These are phyloP conservation scores for Strix uralensis DNA, from an alignment of 2,113 vertebrate genomes.

Conservation along the genomic window DNA sequence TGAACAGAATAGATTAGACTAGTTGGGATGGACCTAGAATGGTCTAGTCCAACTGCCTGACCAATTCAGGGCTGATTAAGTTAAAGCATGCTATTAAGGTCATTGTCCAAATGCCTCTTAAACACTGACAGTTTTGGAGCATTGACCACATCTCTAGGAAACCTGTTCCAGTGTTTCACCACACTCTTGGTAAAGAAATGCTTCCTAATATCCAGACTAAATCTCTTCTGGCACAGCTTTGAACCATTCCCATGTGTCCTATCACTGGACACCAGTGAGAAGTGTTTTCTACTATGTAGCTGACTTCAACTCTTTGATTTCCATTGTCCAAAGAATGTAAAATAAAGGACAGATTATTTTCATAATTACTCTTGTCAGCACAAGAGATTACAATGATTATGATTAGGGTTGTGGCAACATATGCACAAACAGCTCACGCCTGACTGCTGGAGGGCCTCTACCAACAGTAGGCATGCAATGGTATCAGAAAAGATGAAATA, in stretches of 20 bases:
- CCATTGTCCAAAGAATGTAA: neutral
- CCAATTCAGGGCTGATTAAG: neutral
- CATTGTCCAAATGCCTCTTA: neutral
- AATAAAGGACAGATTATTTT: neutral
- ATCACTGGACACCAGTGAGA: neutral
- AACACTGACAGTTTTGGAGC: neutral
- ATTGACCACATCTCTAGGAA: neutral
- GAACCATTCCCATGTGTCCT: rapidly evolving
- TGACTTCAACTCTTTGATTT: neutral
- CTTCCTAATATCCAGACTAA: neutral
- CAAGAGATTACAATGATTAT: neutral
- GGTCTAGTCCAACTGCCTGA: neutral
- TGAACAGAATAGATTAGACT: neutral
- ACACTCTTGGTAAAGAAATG: neutral
- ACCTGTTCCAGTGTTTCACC: neutral
- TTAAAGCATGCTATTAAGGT: neutral
- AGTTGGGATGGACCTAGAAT: neutral
- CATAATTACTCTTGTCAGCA: neutral
- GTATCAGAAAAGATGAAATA: neutral
- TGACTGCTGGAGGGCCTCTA: neutral
- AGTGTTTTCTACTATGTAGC: neutral
- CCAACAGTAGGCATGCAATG: neutral
- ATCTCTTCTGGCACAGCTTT: neutral
- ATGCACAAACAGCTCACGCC: neutral
- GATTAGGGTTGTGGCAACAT: neutral